phyloP scores from a whole-genome alignment of 2,888 invertebrate species.

The Orgyia antiqua region DNA sequence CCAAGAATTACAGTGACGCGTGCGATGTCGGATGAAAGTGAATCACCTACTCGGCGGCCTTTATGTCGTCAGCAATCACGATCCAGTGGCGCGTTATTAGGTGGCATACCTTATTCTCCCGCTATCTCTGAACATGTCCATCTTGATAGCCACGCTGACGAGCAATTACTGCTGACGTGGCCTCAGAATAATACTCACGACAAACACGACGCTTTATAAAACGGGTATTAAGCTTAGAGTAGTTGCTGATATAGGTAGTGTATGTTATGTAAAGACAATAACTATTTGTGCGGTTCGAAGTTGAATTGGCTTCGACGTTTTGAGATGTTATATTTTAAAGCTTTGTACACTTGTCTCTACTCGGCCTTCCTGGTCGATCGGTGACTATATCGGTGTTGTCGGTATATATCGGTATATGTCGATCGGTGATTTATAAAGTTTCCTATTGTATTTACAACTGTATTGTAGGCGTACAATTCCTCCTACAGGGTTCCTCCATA shows the following conservation, averaged over 20 bases:
- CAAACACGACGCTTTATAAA: conserved; percentile 62
- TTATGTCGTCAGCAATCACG: conserved; percentile 70
- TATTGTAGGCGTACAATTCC: conserved; percentile 60
- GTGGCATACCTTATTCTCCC: conserved; percentile 68
- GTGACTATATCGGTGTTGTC: conserved; percentile 63
- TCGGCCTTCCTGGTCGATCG: conserved; percentile 51
- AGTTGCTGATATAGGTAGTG: conserved; percentile 43
- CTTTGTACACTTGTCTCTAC: conserved; percentile 53
- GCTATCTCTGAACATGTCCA: conserved; percentile 49
- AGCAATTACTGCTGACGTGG: conserved; percentile 77
- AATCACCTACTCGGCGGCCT: conserved; percentile 72
- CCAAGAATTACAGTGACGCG: conserved; percentile 85
- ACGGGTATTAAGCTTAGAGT: conserved; percentile 48
- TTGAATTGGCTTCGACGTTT: conserved; percentile 55
- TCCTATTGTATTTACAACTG: conserved; percentile 61
- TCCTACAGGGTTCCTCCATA: conserved; percentile 77
- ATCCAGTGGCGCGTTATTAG: conserved; percentile 69
- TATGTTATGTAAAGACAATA: conserved; percentile 54
- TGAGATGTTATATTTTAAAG: conserved; percentile 51
- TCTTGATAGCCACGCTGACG: conserved; percentile 55
- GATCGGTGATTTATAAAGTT: conserved; percentile 29
- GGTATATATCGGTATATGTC: conserved; percentile 61
- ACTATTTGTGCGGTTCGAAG: conserved; percentile 52
- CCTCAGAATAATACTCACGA: conserved; percentile 52
- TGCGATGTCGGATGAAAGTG: conserved; percentile 85